Percentiles rank a stretch among this genome's conserved stretches.
phyloP scores from a whole-genome alignment of 2,797 vertebrate species.

The Eulemur rubriventer region DNA sequence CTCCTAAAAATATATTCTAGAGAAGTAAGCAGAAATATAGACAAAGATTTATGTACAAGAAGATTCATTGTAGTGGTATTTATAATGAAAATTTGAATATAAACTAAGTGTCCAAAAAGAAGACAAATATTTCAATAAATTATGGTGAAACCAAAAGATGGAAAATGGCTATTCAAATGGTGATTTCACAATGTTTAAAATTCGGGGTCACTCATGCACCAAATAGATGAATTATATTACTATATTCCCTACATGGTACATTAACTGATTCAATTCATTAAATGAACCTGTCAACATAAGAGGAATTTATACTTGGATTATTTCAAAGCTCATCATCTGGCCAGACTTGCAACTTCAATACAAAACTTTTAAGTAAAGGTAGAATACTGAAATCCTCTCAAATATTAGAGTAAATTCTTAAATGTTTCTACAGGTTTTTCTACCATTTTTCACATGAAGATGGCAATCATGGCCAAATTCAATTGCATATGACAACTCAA shows the following conservation, averaged over 20 bases:
- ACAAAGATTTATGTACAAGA: conserved; percentile 7
- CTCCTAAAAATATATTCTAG: background rate
- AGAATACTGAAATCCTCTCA: conserved; percentile 19
- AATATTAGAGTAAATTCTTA: background rate
- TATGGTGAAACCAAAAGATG: conserved; percentile 1
- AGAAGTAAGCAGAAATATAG: background rate
- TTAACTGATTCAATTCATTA: conserved; percentile 35
- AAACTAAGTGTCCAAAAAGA: conserved; percentile 15
- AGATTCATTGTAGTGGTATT: background rate
- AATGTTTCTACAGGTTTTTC: background rate
- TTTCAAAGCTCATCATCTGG: background rate
- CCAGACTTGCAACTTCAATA: background rate
- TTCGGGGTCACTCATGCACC: no score
- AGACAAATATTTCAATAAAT: background rate
- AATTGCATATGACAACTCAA: conserved; percentile 27
- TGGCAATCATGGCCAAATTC: background rate
- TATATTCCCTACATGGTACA: background rate
- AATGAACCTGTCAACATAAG: background rate
- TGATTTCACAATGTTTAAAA: background rate
- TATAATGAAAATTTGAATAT: conserved; percentile 8
- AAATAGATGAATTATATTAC: background rate
- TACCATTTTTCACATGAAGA: background rate
- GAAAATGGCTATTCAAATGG: background rate
- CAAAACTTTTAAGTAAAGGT: background rate
- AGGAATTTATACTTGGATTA: conserved; percentile 19